Base-by-base conservation (phyloP, 1,140 invertebrate species). In the Ostrea denselamellosa region DNA sequence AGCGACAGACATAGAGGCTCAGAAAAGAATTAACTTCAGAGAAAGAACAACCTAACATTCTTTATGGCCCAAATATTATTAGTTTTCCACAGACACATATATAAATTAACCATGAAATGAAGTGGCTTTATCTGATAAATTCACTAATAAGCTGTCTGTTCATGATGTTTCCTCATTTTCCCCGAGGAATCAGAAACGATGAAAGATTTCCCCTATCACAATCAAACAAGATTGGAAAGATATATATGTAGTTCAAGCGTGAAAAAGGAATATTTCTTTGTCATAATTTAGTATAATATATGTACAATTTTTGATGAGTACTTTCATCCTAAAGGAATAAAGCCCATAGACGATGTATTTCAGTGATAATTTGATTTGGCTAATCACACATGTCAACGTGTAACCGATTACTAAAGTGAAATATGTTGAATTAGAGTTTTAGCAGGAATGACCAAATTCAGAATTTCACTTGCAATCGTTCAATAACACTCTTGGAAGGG, bases 41-140 rank as follows among this genome's bases (percentile, higher is more conserved):
- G 68, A 77, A 25, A 14, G 68, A 22, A 77, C n/a, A 77, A 77
- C 28, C 68, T 28, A 17, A 77, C 68, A 77, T 77, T 25, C 25
- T 77, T 77, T 77, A 77, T 77, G 68, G 68, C 14, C 68, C 68
- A 77, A 34, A 77, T 25, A 77, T 77, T 77, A 77, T 77, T 77
- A 77, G 68, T 77, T 77, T 28, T 77, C 68, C 12, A 28, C 68
- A 77, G 68, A 77, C 68, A 77, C 68, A 77, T 77, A 14, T 77
- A 77, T 77, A 77, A 77, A 77, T 77, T 77, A 77, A 77, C 8
- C 68, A 77, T 77, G 68, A 77, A 77, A 77, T 77, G 68, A 77
- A 77, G 68, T 77, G 68, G 25, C 68, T 77, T 77, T 77, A 77
- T 77, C 68, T 28, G 68, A 77, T 77, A 77, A 62, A 77, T 77